Percentiles rank a stretch among this genome's conserved stretches.
These are phyloP conservation scores for Microctonus hyperodae DNA, from an alignment of 2,888 invertebrate genomes.

Conservation along the genomic window DNA sequence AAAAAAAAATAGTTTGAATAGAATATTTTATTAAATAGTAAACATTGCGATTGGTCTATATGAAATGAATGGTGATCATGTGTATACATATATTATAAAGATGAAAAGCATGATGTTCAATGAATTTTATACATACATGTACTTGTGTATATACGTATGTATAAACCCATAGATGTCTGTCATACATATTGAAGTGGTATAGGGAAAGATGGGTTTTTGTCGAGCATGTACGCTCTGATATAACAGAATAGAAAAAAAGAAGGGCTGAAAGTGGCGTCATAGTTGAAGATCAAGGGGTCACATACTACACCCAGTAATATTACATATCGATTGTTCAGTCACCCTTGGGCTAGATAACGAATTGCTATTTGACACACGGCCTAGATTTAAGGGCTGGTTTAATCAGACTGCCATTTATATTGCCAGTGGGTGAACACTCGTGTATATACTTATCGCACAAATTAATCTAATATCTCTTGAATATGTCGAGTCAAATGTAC, in stretches of 20 bases:
- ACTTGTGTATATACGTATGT: too few relatives aligned
- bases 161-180: neutral
- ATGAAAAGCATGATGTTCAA: neutral
- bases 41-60: too few relatives aligned
- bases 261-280: constrained; percentile 11
- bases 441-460: constrained; percentile 12
- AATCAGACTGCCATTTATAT: constrained; percentile 36
- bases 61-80: too few relatives aligned
- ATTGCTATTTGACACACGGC: constrained; percentile 39
- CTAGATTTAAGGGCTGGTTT: constrained; percentile 40
- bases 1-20: too few relatives aligned
- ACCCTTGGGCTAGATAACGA: constrained; percentile 38
- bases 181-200: neutral
- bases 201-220: neutral
- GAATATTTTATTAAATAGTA: too few relatives aligned
- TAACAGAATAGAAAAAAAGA: neutral
- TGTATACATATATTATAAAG: too few relatives aligned
- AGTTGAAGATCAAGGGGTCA: neutral
- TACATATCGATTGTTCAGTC: constrained; percentile 6
- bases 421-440: neutral
- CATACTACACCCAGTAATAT: neutral
- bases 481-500: constrained; percentile 3
- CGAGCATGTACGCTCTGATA: neutral
- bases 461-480: constrained; percentile 19
- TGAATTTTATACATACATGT: neutral